Conservation (phyloP, 2,113 vertebrate species). For the Erpornis zantholeuca region DNA sequence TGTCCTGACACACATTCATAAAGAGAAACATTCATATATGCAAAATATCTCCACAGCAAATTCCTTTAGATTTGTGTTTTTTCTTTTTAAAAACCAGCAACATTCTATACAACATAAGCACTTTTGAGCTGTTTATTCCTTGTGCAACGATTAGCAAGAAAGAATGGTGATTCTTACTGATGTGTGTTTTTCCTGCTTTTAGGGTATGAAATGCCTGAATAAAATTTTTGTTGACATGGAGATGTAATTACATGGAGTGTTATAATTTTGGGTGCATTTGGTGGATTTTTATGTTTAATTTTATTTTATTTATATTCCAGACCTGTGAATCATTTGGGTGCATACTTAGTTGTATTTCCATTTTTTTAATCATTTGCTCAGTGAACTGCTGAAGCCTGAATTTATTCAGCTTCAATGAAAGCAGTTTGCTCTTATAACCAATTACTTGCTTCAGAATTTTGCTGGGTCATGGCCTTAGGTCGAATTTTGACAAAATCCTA, state of each 20-base stretch:
- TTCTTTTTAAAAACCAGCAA: constrained; percentile 10
- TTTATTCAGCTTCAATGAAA: neutral
- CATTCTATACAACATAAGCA: neutral
- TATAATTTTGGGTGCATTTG: neutral
- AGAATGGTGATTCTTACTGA: neutral
- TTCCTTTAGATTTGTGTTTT: neutral
- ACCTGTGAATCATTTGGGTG: neutral
- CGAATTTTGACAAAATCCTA: neutral
- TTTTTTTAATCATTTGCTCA: neutral
- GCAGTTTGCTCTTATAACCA: neutral
- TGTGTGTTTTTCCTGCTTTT: neutral
- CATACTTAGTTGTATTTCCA: neutral
- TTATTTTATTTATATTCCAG: neutral
- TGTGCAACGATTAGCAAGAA: neutral
- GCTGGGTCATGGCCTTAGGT: neutral
- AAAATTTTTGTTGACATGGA: neutral
- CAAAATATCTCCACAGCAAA: neutral
- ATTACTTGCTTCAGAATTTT: neutral
- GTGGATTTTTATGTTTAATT: neutral
- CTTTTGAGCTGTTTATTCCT: constrained; percentile 23
- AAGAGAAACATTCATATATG: neutral
- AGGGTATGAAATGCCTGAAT: neutral
- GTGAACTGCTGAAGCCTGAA: neutral
- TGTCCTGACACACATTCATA: neutral
- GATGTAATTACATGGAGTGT: neutral